phyloP scores from a whole-genome alignment of 2,888 invertebrate species.

The Tachystola acroxantha region DNA sequence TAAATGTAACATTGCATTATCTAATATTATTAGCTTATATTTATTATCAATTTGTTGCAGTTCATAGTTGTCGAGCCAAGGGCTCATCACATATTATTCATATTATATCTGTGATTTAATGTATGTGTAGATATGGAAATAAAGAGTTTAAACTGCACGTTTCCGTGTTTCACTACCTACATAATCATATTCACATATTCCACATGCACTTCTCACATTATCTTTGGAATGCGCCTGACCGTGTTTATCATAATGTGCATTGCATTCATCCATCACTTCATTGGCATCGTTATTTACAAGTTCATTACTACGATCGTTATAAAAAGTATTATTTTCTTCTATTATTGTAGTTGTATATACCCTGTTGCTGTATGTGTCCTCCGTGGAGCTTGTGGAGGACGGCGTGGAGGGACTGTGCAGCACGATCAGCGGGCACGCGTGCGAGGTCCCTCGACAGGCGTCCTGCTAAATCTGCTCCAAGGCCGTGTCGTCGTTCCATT shows the following conservation, averaged over 20 bases:
- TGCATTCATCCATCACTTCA: constrained; percentile 41
- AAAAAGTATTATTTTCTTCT: constrained; percentile 47
- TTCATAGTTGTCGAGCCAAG: constrained; percentile 21
- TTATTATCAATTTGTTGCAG: constrained; percentile 25
- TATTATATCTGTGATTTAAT: neutral
- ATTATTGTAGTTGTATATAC: constrained; percentile 63
- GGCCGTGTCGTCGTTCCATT: constrained; percentile 44
- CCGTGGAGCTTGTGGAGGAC: constrained; percentile 43
- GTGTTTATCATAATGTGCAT: constrained; percentile 36
- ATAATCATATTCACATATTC: constrained; percentile 27
- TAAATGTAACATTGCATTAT: constrained; percentile 1
- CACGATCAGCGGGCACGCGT: constrained; percentile 49
- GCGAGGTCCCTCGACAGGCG: constrained; percentile 23
- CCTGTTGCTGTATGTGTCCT: constrained; percentile 63
- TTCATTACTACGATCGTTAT: constrained; percentile 42
- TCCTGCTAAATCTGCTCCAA: constrained; percentile 68
- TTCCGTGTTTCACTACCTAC: constrained; percentile 36
- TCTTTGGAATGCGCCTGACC: constrained; percentile 65
- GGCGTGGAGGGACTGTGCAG: constrained; percentile 68
- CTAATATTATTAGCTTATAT: neutral
- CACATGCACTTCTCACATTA: constrained; percentile 41
- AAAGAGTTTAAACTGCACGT: constrained; percentile 42
- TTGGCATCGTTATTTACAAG: constrained; percentile 43
- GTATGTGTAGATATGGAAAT: constrained; percentile 8
- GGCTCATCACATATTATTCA: constrained; percentile 17